phyloP scores from a whole-genome alignment of 53 echinoderm and acorn worm species.

The Luidia sarsii region DNA sequence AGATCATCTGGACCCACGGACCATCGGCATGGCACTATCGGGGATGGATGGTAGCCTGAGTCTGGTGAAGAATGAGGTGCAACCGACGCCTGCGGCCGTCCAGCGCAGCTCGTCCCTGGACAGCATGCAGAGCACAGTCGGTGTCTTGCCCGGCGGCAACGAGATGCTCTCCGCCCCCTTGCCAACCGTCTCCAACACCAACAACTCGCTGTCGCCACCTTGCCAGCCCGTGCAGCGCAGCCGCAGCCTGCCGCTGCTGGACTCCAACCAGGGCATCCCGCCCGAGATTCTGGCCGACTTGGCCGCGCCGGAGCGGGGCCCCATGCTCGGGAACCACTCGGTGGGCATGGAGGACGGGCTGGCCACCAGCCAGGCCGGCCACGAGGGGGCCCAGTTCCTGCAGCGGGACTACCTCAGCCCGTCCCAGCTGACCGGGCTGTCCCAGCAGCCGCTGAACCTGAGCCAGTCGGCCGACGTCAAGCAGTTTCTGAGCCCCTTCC shows the following conservation, averaged over 20 bases:
- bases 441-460: constrained; percentile 79
- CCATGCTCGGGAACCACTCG: constrained; percentile 23
- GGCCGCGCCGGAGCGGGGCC: constrained; percentile 59
- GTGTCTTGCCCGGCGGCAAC: constrained; percentile 34
- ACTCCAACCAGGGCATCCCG: constrained; percentile 68
- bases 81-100: constrained; percentile 62
- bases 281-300: constrained; percentile 82
- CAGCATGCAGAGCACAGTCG: constrained; percentile 79
- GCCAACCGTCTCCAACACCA: constrained; percentile 49
- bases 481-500: constrained; percentile 69
- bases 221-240: constrained; percentile 90
- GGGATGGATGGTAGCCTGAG: constrained; percentile 20
- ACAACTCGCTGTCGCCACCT: constrained; percentile 75
- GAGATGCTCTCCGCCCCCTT: constrained; percentile 38
- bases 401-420: constrained; percentile 37
- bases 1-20: constrained; percentile 7
- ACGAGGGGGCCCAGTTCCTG: constrained; percentile 37
- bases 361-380: constrained; percentile 21
- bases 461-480: constrained; percentile 81
- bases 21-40: constrained; percentile 47
- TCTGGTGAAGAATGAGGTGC: constrained; percentile 35
- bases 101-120: constrained; percentile 86
- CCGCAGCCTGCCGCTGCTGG: constrained; percentile 86
- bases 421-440: constrained; percentile 28
- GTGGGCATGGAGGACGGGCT: constrained; percentile 37